Conservation (phyloP, 1,140 invertebrate genomes). For the Panagrolaimus sp. region DNA sequence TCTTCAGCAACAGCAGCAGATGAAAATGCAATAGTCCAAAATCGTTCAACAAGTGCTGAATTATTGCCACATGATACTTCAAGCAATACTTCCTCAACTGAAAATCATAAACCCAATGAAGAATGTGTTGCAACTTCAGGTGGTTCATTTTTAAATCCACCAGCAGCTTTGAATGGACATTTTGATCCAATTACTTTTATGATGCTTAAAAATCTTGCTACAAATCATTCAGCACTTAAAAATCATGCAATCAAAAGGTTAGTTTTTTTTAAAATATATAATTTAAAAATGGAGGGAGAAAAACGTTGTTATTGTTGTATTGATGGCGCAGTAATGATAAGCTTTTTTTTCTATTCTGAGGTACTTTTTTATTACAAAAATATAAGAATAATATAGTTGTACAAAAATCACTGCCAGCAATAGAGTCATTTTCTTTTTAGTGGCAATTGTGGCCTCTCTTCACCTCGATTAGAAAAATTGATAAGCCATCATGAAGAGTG, state of each 20-base stretch:
- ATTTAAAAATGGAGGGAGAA: too few relatives aligned
- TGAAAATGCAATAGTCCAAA: too few relatives aligned
- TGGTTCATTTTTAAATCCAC: too few relatives aligned
- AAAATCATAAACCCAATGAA: neutral
- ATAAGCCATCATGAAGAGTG: neutral
- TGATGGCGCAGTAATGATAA: too few relatives aligned
- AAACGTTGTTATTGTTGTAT: too few relatives aligned
- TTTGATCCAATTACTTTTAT: neutral
- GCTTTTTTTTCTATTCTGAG: too few relatives aligned
- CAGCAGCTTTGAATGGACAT: too few relatives aligned
- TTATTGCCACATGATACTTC: neutral
- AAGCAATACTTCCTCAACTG: neutral
- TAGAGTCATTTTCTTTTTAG: too few relatives aligned
- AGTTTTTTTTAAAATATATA: neutral
- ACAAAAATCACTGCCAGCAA: neutral
- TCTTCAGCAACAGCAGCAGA: neutral
- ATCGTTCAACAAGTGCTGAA: neutral
- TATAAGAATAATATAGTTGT: slow-evolving; percentile 4
- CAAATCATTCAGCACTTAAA: neutral
- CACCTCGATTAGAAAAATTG: slow-evolving; percentile 6
- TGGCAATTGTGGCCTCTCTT: neutral
- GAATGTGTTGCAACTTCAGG: too few relatives aligned
- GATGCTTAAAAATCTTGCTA: slow-evolving; percentile 6
- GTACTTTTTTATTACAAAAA: too few relatives aligned
- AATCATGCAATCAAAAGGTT: neutral